These are phyloP conservation scores for Conopomorpha cramerella DNA, from an alignment of 1,140 invertebrate species.

Conservation along the genomic window DNA sequence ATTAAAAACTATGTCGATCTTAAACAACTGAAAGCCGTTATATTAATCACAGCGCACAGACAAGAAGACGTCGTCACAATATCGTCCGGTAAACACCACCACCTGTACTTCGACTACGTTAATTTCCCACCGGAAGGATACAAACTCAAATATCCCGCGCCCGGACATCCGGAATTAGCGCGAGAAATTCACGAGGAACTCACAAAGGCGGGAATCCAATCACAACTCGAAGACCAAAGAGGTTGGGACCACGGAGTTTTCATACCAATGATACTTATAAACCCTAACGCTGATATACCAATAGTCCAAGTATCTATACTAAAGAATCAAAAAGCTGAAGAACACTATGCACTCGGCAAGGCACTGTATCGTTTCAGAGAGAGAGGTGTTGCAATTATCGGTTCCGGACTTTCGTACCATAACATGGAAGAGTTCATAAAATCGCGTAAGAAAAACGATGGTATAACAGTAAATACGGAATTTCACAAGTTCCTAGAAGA, in stretches of 20 bases:
- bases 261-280: not conserved
- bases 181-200: not conserved
- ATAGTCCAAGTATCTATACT: too few species aligned
- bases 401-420: conserved; percentile 4
- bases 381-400: conserved; percentile 1
- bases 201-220: not conserved
- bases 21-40: not conserved
- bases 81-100: conserved; percentile 1
- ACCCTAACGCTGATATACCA: not conserved
- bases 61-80: conserved; percentile 3
- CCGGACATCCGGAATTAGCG: not conserved
- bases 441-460: not conserved
- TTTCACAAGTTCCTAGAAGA: conserved; percentile 3
- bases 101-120: conserved; percentile 1
- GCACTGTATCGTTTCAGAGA: conserved; percentile 1
- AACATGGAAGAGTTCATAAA: conserved; percentile 2
- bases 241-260: conserved; percentile 2
- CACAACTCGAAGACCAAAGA: not conserved
- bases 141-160: not conserved
- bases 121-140: conserved; percentile 4
- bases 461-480: not conserved
- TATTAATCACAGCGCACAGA: conserved; percentile 5
- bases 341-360: not conserved
- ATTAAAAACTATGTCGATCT: not conserved
- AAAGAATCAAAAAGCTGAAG: conserved; percentile 1